Percentiles rank a stretch among this genome's conserved stretches.
These are phyloP conservation scores for Aromia moschata DNA, from an alignment of 2,888 invertebrate genomes.

Conservation along the genomic window DNA sequence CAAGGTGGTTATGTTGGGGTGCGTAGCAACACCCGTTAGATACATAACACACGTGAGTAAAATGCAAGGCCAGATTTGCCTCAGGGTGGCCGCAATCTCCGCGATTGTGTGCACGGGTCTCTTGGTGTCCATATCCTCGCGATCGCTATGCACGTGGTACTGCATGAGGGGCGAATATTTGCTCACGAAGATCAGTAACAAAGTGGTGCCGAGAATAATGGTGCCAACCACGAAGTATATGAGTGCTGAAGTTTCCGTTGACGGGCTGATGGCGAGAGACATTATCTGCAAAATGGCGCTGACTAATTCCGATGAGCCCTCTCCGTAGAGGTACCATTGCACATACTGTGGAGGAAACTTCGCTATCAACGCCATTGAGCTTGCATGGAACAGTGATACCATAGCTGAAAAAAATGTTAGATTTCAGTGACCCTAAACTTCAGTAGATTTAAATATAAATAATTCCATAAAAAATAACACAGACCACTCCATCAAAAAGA, in stretches of 20 bases:
- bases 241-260: conserved; percentile 31
- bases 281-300: conserved; percentile 33
- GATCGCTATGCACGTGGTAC: conserved; percentile 6
- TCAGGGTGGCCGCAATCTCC: conserved; percentile 17
- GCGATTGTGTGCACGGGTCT: conserved; percentile 19
- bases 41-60: conserved; percentile 23
- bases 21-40: conserved; percentile 25
- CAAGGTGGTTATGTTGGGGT: conserved; percentile 31
- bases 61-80: conserved; percentile 33
- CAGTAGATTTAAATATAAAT: too few relatives aligned
- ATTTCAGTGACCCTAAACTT: too few relatives aligned
- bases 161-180: conserved; percentile 12
- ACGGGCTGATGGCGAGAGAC: conserved; percentile 26
- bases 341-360: conserved; percentile 39
- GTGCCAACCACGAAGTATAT: conserved; percentile 32
- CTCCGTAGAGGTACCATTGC: conserved; percentile 36
- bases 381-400: conserved; percentile 33
- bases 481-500: too few relatives aligned
- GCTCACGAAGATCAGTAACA: conserved; percentile 5
- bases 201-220: conserved; percentile 12
- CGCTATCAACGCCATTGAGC: conserved; percentile 29
- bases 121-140: conserved; percentile 28
- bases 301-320: conserved; percentile 36
- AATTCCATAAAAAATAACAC: too few relatives aligned
- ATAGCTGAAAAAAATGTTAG: conserved; percentile 33